Evolutionary conservation across 2,113 vertebrate genomes (phyloP).

Genomic region (Pterophyllum scalare): DNA sequence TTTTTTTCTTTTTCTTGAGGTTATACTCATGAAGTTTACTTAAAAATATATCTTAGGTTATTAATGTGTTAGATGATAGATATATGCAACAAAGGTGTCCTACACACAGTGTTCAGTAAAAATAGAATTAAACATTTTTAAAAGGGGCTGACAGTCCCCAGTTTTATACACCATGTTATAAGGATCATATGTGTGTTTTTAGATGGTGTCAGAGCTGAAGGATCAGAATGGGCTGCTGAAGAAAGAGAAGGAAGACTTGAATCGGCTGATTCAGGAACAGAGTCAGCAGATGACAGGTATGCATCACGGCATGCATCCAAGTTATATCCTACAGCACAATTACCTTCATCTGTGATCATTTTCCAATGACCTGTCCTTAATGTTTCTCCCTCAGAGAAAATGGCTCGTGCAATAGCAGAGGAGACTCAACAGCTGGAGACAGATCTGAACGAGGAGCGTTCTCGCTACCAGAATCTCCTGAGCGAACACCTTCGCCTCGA

Average conservation of each 20-base stretch:
- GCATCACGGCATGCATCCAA: background rate
- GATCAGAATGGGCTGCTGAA: slow-evolving; percentile 93
- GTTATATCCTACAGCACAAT: background rate
- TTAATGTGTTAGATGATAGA: background rate
- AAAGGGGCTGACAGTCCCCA: background rate
- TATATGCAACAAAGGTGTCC: background rate
- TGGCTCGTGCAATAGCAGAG: slow-evolving; percentile 88
- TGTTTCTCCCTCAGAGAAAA: slow-evolving; percentile 84
- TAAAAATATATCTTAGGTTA: background rate
- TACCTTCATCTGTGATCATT: background rate
- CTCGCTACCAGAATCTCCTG: slow-evolving; percentile 97
- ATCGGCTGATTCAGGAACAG: slow-evolving; percentile 91
- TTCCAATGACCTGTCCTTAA: background rate
- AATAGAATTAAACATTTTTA: background rate
- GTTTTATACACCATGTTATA: background rate
- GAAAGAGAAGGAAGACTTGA: slow-evolving; percentile 93
- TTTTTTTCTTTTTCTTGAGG: background rate
- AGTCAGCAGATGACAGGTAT: slow-evolving; percentile 93
- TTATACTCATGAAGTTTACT: background rate
- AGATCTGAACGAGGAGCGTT: slow-evolving; percentile 94
- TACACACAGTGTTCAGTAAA: background rate
- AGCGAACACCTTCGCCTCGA: slow-evolving; percentile 95
- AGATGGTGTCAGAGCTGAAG: slow-evolving; percentile 93
- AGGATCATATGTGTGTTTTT: slow-evolving; percentile 17
- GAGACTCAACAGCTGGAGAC: slow-evolving; percentile 95